Evolutionary conservation across 2,113 vertebrate species (phyloP).

Genomic region (Mirza zaza): DNA sequence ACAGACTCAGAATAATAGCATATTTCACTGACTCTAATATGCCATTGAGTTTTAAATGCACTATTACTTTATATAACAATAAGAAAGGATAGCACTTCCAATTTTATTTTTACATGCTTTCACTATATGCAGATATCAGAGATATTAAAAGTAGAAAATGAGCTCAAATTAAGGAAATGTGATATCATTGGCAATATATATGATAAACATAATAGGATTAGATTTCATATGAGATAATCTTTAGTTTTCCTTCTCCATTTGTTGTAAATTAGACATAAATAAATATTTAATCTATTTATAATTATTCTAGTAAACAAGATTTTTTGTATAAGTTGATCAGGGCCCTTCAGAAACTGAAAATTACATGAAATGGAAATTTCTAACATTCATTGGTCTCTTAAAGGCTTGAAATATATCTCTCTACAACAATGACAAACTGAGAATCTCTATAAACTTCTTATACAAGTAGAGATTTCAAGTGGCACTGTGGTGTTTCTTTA

Average conservation of each 20-base stretch:
- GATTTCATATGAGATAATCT: not conserved
- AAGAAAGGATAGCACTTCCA: not conserved
- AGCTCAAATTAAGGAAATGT: not conserved
- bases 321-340: not conserved
- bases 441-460: slow-evolving; percentile 23
- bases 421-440: slow-evolving; percentile 19
- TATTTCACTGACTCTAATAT: not conserved
- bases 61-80: not conserved
- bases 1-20: not conserved
- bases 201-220: not conserved
- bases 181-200: not conserved
- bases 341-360: not conserved
- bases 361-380: not conserved
- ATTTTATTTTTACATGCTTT: slow-evolving; percentile 7
- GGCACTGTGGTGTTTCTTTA: not conserved
- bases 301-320: not conserved
- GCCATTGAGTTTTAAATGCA: not conserved
- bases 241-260: not conserved
- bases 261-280: not conserved
- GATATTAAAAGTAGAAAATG: not conserved
- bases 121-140: not conserved
- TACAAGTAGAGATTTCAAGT: slow-evolving; percentile 40
- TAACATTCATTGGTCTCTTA: not conserved
- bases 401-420: slow-evolving; percentile 9
- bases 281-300: not conserved